A percentile compares a stretch with the other conserved stretches of the same genome.
Evolutionary conservation across 92 coral and sea anemone genomes (phyloP).

Genomic region (Porites divaricata): DNA sequence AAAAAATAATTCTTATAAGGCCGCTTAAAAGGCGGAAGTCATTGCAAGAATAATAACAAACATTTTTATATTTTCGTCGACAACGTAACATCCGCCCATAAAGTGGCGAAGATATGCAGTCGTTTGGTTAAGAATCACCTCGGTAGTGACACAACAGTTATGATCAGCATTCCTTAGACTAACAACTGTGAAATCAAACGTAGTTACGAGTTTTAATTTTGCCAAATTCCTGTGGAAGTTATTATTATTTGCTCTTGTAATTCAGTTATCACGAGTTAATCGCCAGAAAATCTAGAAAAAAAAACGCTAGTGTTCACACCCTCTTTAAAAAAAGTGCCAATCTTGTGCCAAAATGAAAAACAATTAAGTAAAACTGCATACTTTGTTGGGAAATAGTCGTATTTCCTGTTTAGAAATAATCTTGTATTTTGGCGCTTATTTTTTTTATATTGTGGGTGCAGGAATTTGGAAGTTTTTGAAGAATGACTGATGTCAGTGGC

Average conservation of each 20-base stretch:
- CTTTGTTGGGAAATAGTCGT: not conserved
- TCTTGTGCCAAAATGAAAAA: not conserved
- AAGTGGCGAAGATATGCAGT: too few relatives aligned
- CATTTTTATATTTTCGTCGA: not conserved
- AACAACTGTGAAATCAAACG: too few relatives aligned
- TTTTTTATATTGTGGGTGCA: not conserved
- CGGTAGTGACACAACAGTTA: too few relatives aligned
- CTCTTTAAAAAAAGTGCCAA: not conserved
- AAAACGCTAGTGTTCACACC: not conserved
- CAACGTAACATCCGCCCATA: too few relatives aligned
- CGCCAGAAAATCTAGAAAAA: not conserved
- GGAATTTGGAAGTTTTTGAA: not conserved
- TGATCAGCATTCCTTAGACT: too few relatives aligned
- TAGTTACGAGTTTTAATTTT: too few relatives aligned
- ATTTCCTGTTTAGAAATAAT: not conserved
- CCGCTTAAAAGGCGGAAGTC: too few relatives aligned
- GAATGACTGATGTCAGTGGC: too few relatives aligned
- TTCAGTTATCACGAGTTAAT: not conserved
- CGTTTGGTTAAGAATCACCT: too few relatives aligned
- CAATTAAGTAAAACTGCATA: not conserved
- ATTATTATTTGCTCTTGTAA: too few relatives aligned
- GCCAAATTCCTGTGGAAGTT: not conserved
- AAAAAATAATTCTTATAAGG: too few relatives aligned
- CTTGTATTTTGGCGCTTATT: not conserved
- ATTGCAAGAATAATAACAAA: not conserved